Percentiles rank a stretch among this genome's conserved stretches.
These are phyloP conservation scores for Manis pentadactyla DNA, from an alignment of 2,797 vertebrate species.

Conservation along the genomic window DNA sequence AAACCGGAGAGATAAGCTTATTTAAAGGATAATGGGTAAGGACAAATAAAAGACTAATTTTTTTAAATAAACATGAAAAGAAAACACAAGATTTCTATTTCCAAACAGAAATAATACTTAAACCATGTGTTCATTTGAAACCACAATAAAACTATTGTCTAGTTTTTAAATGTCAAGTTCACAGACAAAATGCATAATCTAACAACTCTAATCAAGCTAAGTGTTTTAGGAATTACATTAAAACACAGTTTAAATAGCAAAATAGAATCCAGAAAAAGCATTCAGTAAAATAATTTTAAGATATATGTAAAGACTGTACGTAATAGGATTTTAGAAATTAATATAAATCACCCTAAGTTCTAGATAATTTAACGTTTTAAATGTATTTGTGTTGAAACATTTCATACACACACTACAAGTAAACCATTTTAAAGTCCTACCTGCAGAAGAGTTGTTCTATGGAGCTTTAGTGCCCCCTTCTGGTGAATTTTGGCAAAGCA, in stretches of 20 bases:
- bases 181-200: constrained; percentile 4
- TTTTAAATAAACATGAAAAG: background rate
- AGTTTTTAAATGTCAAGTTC: constrained; percentile 49
- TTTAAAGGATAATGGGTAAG: background rate
- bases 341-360: constrained; percentile 34
- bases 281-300: constrained; percentile 61
- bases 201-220: constrained; percentile 49
- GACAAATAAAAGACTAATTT: background rate
- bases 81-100: constrained; percentile 22
- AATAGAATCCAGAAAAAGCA: constrained; percentile 11
- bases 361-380: constrained; percentile 60
- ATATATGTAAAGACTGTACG: background rate
- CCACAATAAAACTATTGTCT: constrained; percentile 25
- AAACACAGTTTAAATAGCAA: constrained; percentile 64
- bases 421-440: constrained; percentile 78
- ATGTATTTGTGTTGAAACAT: constrained; percentile 50
- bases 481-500: constrained; percentile 92
- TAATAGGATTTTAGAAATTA: constrained; percentile 65
- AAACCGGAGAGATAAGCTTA: background rate
- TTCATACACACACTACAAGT: constrained; percentile 31
- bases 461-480: constrained; percentile 94
- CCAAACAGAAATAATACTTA: constrained; percentile 42
- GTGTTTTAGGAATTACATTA: constrained; percentile 22
- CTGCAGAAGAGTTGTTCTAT: constrained; percentile 90
- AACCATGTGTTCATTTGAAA: constrained; percentile 20